Evolutionary conservation across 2,113 vertebrate species (phyloP), one percentile per base, ranked within the genome.

Genomic region (Macrotus californicus): DNA sequence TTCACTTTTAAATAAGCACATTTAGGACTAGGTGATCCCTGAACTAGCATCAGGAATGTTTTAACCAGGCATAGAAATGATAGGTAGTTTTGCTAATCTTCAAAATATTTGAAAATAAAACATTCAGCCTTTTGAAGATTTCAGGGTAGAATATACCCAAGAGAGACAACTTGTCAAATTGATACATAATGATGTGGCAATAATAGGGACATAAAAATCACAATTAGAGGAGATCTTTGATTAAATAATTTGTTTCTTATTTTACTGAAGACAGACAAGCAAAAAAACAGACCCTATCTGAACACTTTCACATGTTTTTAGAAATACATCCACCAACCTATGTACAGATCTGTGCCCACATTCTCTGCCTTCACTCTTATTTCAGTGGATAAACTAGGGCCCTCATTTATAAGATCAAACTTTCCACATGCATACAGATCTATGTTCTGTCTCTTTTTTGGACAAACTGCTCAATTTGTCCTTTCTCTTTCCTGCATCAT

Each of bases 111-210:
- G 8, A 77, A 90, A 96, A 66, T 14, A 19, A 72, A 93, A 43
- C 11, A 56, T 4, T 61, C 12, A 64, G 11, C 24, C 39, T 48
- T 11, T 77, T 95, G 34, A 79, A 84, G 29, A 52, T 83, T 94
- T 96, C 93, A 87, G 94, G 48, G 93, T 96, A 92, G 3, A 97
- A 73, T 79, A 93, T 87, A 82, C 87, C 76, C 96, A 95, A 96
- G 91, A 80, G 54, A 96, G 86, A 75, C 52, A 87, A 97, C 89
- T 96, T 98, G 89, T 91, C 82, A 95, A 87, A 90, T 80, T 92
- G 36, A 89, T 96, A 24, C 14, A 15, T 41, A 59, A 56, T 19
- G 4, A 83, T 50, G 10, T 80, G 52, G 13, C 9, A 84, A 52
- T 86, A 82, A 36, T 22, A 64, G 10, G n/a, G 10, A 69, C 8